Conservation (phyloP, 2,888 invertebrate species). For the Microplitis deprimator region DNA sequence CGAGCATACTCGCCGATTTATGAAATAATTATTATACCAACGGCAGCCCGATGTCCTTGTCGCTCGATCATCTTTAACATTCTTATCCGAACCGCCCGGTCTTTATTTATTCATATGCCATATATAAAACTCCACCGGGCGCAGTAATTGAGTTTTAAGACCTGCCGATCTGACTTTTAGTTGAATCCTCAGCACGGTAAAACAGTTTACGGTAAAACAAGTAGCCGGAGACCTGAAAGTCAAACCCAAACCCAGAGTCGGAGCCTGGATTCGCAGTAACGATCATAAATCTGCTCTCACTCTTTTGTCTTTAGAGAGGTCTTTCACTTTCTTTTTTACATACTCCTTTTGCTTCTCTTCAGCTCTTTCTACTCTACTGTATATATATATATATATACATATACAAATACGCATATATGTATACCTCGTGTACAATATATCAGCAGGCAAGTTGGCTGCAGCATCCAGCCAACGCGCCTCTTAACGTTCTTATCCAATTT, state of each 20-base stretch:
- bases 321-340: conserved; percentile 22
- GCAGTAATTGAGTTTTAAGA: conserved; percentile 12
- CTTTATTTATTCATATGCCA: background rate
- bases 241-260: conserved; percentile 50
- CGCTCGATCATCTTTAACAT: no score
- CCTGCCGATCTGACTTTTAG: background rate
- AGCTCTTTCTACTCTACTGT: background rate
- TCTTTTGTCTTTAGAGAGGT: conserved; percentile 39
- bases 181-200: no score
- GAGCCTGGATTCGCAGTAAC: conserved; percentile 46
- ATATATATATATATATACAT: background rate
- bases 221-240: conserved; percentile 33
- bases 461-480: background rate
- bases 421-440: background rate
- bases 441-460: conserved; percentile 9
- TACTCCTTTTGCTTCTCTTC: background rate
- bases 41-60: background rate
- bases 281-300: conserved; percentile 66
- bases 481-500: conserved; percentile 24
- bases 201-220: conserved; percentile 9
- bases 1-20: conserved; percentile 46
- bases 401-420: background rate
- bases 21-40: conserved; percentile 44
- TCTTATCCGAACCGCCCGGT: background rate
- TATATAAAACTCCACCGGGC: no score